These are phyloP conservation scores for Parapsyche elsis DNA, from an alignment of 1,140 invertebrate genomes.

Conservation along the genomic window DNA sequence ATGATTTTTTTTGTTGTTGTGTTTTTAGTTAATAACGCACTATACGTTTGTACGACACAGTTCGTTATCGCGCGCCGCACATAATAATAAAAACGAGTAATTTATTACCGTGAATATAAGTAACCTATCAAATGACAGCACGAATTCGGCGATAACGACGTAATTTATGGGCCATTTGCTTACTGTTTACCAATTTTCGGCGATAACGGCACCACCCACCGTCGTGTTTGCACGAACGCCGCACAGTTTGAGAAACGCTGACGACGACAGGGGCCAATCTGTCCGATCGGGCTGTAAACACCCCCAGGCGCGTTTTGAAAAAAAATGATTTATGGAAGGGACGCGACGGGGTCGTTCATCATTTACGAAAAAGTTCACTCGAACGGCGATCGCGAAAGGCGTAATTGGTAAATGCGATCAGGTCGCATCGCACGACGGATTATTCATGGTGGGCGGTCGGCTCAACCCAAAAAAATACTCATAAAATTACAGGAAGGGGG, in stretches of 20 bases:
- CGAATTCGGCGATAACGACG: slow-evolving; percentile 19
- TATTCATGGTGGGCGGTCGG: slow-evolving; percentile 2
- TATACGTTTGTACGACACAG: not conserved
- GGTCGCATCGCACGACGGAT: not conserved
- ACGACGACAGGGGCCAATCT: not conserved
- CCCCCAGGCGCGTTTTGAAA: not conserved
- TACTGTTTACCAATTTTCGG: not conserved
- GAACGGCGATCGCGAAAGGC: not conserved
- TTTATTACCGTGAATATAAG: slow-evolving; percentile 18
- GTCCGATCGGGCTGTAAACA: not conserved
- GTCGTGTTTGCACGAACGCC: not conserved
- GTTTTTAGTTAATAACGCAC: too few relatives aligned
- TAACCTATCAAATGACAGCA: slow-evolving; percentile 24
- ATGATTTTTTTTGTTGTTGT: too few relatives aligned
- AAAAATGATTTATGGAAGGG: slow-evolving; percentile 27
- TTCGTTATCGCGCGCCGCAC: not conserved
- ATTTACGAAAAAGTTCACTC: slow-evolving; percentile 18
- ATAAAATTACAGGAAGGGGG: too few relatives aligned
- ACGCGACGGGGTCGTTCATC: slow-evolving; percentile 23
- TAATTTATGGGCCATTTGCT: slow-evolving; percentile 9
- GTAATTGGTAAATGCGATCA: slow-evolving; percentile 36
- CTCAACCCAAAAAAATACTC: too few relatives aligned
- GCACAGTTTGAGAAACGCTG: too few relatives aligned
- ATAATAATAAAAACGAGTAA: slow-evolving; percentile 20
- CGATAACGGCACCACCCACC: not conserved